These are phyloP conservation scores for Orthonevra nobilis DNA, from an alignment of 2,888 invertebrate genomes.

Conservation along the genomic window DNA sequence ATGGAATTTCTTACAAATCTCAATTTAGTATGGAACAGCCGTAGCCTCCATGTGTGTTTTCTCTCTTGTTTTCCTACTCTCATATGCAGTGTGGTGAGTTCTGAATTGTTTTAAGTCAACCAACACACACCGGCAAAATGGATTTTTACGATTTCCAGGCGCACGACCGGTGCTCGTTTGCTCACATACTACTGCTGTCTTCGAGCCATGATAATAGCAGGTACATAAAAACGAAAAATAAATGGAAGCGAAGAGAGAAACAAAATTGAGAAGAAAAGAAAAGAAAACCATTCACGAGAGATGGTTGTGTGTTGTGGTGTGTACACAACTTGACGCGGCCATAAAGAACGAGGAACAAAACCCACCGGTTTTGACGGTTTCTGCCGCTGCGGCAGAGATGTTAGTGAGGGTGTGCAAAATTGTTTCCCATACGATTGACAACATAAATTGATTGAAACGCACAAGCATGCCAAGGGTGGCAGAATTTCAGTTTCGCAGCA, in stretches of 20 bases:
- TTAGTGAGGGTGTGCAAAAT: slow-evolving; percentile 68
- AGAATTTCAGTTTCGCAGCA: no score
- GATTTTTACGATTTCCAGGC: slow-evolving; percentile 54
- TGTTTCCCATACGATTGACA: slow-evolving; percentile 32
- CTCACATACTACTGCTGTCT: slow-evolving; percentile 41
- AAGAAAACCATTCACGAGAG: slow-evolving; percentile 58
- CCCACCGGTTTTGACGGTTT: slow-evolving; percentile 53
- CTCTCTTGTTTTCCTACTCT: slow-evolving; percentile 41
- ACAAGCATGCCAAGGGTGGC: no score
- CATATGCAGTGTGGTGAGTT: slow-evolving; percentile 63
- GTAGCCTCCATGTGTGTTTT: slow-evolving; percentile 63
- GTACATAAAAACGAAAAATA: slow-evolving; percentile 41
- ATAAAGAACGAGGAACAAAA: slow-evolving; percentile 36
- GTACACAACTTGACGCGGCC: slow-evolving; percentile 31
- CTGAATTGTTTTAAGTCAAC: slow-evolving; percentile 21
- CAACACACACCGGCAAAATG: slow-evolving; percentile 65
- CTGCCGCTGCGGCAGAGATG: slow-evolving; percentile 60
- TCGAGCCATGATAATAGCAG: slow-evolving; percentile 55
- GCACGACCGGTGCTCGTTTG: slow-evolving; percentile 60
- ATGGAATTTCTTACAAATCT: slow-evolving; percentile 69
- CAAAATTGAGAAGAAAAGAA: slow-evolving; percentile 55
- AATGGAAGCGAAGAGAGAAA: slow-evolving; percentile 51
- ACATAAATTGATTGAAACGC: slow-evolving; percentile 38
- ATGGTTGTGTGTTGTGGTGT: slow-evolving; percentile 44
- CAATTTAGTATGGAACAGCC: slow-evolving; percentile 61